Evolutionary conservation across 2,797 vertebrate genomes (phyloP).

Genomic region (Amniataba percoides): DNA sequence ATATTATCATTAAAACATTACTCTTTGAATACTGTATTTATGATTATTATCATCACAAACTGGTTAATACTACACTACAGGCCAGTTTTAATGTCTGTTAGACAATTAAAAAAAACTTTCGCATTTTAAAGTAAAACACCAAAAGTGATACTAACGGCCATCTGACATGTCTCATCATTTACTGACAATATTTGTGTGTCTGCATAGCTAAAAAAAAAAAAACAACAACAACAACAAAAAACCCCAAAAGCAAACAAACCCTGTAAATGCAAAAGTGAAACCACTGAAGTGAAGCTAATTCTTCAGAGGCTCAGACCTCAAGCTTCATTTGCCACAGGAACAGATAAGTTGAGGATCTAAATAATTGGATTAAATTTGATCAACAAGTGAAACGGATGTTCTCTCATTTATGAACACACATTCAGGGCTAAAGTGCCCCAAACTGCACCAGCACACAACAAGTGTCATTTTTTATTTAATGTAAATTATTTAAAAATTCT

Average conservation of each 20-base stretch:
- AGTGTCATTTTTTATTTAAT: not conserved
- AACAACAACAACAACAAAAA: too few relatives aligned
- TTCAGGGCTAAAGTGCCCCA: slow-evolving; percentile 37
- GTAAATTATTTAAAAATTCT: not conserved
- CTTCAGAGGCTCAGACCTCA: slow-evolving; percentile 74
- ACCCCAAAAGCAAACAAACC: not conserved
- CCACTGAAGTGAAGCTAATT: slow-evolving; percentile 75
- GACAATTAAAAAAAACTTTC: slow-evolving; percentile 11
- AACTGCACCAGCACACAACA: not conserved
- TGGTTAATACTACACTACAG: not conserved
- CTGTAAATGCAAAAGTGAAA: slow-evolving; percentile 58
- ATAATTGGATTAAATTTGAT: slow-evolving; percentile 90
- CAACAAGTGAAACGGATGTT: slow-evolving; percentile 79
- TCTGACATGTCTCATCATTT: slow-evolving; percentile 19
- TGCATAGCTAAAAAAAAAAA: slow-evolving; percentile 4
- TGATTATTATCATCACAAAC: not conserved
- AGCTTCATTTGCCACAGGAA: slow-evolving; percentile 81
- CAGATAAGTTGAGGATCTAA: slow-evolving; percentile 82
- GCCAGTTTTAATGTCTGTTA: not conserved
- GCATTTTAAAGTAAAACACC: slow-evolving; percentile 23
- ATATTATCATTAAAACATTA: not conserved
- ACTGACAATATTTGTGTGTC: slow-evolving; percentile 13
- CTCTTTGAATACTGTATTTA: not conserved
- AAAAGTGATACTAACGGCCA: not conserved
- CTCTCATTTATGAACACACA: slow-evolving; percentile 67